phyloP scores from a whole-genome alignment of 2,797 vertebrate species.

The Myioborus miniatus region DNA sequence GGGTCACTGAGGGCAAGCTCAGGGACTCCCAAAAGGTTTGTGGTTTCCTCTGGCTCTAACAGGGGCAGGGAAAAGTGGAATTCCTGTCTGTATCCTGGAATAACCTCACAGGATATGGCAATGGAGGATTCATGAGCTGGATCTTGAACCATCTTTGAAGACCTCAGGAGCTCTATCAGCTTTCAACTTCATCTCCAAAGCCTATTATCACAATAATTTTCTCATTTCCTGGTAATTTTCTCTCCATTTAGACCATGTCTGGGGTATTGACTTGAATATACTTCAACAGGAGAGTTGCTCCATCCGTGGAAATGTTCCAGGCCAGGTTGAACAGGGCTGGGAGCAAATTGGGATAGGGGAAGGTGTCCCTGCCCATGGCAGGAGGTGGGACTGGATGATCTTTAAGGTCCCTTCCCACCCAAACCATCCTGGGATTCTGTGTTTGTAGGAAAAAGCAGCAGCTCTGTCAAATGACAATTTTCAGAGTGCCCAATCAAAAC shows the following conservation, averaged over 20 bases:
- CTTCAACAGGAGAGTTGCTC: not conserved
- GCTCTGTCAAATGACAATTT: not conserved
- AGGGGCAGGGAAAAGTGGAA: not conserved
- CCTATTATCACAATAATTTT: not conserved
- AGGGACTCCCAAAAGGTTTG: not conserved
- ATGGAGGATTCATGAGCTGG: not conserved
- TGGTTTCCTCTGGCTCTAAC: not conserved
- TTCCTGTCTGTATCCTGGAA: rapidly evolving
- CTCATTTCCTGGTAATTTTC: not conserved
- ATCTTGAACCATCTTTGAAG: not conserved
- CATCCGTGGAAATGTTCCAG: not conserved
- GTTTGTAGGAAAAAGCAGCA: not conserved
- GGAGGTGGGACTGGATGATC: rapidly evolving
- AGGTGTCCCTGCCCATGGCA: not conserved
- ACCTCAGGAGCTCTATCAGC: not conserved
- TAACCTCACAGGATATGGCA: not conserved
- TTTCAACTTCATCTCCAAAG: not conserved
- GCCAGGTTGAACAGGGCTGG: rapidly evolving
- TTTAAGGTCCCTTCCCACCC: not conserved
- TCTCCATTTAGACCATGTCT: not conserved
- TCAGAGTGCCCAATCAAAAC: not conserved
- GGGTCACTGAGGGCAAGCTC: not conserved
- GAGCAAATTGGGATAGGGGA: not conserved
- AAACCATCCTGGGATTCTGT: not conserved
- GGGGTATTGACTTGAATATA: too few relatives aligned